Base-by-base conservation (phyloP, 2,888 invertebrate species). In the Acleris emargana region DNA sequence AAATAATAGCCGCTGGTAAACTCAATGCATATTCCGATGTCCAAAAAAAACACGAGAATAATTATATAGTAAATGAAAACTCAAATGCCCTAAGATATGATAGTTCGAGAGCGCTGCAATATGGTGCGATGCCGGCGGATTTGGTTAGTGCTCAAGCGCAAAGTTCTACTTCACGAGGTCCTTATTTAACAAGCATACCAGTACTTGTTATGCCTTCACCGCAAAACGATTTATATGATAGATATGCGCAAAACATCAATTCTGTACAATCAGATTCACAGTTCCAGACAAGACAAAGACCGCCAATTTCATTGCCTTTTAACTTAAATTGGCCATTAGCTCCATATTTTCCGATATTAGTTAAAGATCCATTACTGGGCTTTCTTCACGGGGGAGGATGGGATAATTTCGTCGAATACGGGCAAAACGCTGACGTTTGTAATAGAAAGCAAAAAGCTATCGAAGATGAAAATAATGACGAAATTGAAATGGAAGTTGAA, bases 391-490 rank as follows among this genome's bases (percentile, higher is more conserved):
- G 93, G 42, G 94, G 93, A 53, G 93, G 93, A 3, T 89, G 92
- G 77, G 91, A 89, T 38, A 93, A 91, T 68, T 88, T 94, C 73
- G 75, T 94, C 52, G 94, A 95, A 79, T 93, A 93, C 70, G 94
- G 94, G 1, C 94, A 94, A 72, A 86, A 75, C 55, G 93, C 94
- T 47, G 94, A 94, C 72, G 85, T 93, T 18, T 94, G 94, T 71
- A 86, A 75, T 62, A 83, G 86, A 70, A 85, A 81, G 71, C 87
- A 84, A 71, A 91, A 89, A 74, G 77, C 86, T 18, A 51, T 67
- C 17, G 71, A 73, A 16, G 68, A 68, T 0, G 50, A 71, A 47
- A 49, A 51, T 7, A 63, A 68, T 4, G 57, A 64, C 55, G 54
- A 54, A 2, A 32, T 67, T 43, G 68, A 71, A 38, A 64, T 70